Percentiles rank a stretch among this genome's conserved stretches.
Conservation (phyloP, 2,113 vertebrate species). For the Cryptomyrus ogoouensis region DNA sequence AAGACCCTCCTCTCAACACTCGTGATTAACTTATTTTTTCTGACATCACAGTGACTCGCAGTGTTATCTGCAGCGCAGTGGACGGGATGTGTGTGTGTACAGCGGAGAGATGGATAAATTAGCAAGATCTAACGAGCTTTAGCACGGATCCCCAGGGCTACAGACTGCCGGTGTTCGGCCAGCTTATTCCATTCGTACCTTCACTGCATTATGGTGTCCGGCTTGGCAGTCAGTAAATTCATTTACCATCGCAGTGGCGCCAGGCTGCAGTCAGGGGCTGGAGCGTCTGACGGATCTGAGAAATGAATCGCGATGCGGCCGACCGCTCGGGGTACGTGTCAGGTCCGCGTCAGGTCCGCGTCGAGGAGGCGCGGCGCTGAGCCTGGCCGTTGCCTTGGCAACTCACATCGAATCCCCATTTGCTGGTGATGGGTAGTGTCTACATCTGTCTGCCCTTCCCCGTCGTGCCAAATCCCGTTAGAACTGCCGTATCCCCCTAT, state of each 20-base stretch:
- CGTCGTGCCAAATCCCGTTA: not conserved
- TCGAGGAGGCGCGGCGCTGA: too few species aligned
- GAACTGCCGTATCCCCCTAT: not conserved
- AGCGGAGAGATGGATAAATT: not conserved
- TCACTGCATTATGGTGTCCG: not conserved
- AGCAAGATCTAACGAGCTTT: not conserved
- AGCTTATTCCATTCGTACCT: not conserved
- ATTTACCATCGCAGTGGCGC: not conserved
- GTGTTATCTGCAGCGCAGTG: not conserved
- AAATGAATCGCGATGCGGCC: not conserved
- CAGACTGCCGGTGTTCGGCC: not conserved
- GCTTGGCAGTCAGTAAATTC: not conserved
- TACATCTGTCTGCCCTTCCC: not conserved
- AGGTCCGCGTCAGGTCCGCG: not conserved
- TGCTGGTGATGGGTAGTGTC: not conserved
- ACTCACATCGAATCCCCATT: not conserved
- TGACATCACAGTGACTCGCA: not conserved
- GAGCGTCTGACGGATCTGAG: not conserved
- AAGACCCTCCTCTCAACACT: not conserved
- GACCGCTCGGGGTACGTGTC: not conserved
- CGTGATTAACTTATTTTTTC: not conserved
- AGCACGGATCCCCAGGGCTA: not conserved
- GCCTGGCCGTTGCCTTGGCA: conserved; percentile 4
- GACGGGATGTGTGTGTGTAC: not conserved
- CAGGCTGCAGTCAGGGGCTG: not conserved